Evolutionary conservation across 2,797 vertebrate genomes (phyloP).

Genomic region (Falco concolor): DNA sequence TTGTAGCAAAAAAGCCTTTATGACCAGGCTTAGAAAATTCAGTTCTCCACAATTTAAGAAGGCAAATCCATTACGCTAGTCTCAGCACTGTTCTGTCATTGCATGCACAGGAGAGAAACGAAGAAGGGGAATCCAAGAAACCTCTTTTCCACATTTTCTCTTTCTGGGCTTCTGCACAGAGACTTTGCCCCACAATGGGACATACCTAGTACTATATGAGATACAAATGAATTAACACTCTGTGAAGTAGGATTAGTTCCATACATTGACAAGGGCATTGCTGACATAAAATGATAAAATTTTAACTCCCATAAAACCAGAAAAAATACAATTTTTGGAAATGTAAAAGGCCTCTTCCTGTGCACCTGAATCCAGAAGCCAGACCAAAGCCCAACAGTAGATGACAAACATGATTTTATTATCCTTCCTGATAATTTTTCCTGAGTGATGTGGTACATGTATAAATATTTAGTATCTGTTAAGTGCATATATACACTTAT

Average conservation of each 20-base stretch:
- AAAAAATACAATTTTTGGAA: neutral
- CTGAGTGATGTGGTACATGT: neutral
- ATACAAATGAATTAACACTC: neutral
- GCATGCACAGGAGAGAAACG: accelerated
- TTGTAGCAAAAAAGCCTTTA: neutral
- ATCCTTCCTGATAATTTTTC: neutral
- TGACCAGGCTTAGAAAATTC: neutral
- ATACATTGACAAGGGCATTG: neutral
- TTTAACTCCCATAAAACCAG: neutral
- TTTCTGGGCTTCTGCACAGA: neutral
- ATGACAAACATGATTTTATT: neutral
- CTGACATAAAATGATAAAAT: neutral
- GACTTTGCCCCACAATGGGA: neutral
- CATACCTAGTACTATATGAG: neutral
- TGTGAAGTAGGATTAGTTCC: neutral
- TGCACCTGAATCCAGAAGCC: neutral
- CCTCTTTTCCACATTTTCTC: neutral
- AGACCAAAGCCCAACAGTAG: neutral
- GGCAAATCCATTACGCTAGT: neutral
- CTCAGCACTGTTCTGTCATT: neutral
- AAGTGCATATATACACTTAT: neutral
- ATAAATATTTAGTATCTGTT: neutral
- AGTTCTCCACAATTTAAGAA: neutral
- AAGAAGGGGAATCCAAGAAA: neutral
- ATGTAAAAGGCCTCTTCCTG: neutral